These are phyloP conservation scores for Eciton burchellii DNA, from an alignment of 1,140 invertebrate genomes.

Conservation along the genomic window DNA sequence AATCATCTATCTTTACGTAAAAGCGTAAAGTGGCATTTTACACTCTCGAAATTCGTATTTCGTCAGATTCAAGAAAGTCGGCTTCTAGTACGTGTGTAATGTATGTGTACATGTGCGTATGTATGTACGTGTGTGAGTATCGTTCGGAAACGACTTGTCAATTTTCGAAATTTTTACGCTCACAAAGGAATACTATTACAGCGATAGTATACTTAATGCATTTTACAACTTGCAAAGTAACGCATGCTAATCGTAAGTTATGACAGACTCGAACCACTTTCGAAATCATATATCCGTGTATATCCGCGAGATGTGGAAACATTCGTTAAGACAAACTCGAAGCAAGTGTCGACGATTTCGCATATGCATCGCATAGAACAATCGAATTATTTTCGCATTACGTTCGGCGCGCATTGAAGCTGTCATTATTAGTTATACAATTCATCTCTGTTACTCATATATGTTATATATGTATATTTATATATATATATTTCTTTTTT, in stretches of 20 bases:
- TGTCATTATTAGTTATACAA: conserved; percentile 56
- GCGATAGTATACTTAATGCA: conserved; percentile 29
- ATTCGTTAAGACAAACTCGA: conserved; percentile 39
- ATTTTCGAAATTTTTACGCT: conserved; percentile 57
- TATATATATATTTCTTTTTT: conserved; percentile 16
- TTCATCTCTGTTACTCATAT: conserved; percentile 43
- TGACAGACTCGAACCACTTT: conserved; percentile 50
- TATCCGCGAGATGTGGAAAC: conserved; percentile 42
- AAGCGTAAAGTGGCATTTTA: conserved; percentile 76
- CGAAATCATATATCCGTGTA: conserved; percentile 49
- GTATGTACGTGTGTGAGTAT: neutral
- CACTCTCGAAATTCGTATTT: conserved; percentile 68
- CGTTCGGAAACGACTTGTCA: conserved; percentile 39
- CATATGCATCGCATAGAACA: conserved; percentile 53
- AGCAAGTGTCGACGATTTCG: conserved; percentile 37
- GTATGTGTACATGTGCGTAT: neutral
- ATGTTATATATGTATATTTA: neutral
- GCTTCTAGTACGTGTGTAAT: conserved; percentile 61
- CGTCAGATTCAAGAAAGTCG: conserved; percentile 69
- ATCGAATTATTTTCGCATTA: conserved; percentile 60
- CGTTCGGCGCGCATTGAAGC: conserved; percentile 63
- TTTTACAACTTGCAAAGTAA: conserved; percentile 38
- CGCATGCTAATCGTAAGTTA: conserved; percentile 38
- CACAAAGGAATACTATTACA: conserved; percentile 35
- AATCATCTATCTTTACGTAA: conserved; percentile 74